These are phyloP conservation scores for Ophioninae sp. DNA, from an alignment of 2,888 invertebrate species.

Conservation along the genomic window DNA sequence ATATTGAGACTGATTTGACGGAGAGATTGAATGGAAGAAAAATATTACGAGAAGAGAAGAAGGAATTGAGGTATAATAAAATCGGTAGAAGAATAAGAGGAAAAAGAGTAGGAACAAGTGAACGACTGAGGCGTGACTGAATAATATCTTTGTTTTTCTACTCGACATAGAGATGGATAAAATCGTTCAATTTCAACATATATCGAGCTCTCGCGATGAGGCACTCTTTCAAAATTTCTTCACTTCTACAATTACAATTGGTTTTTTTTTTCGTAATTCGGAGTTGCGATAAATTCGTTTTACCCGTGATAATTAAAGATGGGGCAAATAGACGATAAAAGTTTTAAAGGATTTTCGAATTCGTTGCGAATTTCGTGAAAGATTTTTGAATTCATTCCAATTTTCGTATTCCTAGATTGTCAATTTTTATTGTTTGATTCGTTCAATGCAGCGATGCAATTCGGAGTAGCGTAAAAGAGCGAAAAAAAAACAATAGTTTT, in stretches of 20 bases:
- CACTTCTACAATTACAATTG: background rate
- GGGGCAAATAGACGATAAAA: background rate
- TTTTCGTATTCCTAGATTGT: background rate
- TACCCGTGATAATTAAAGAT: background rate
- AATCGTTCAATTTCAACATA: slow-evolving; percentile 37
- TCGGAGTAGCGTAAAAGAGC: background rate
- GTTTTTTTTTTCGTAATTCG: background rate
- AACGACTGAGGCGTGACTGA: slow-evolving; percentile 10
- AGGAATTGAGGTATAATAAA: slow-evolving; percentile 1
- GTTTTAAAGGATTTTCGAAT: background rate
- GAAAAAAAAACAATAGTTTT: background rate
- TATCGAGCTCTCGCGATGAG: slow-evolving; percentile 1
- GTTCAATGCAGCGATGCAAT: background rate
- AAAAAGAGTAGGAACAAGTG: slow-evolving; percentile 14
- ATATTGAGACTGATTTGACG: slow-evolving; percentile 9
- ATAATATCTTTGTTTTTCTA: slow-evolving; percentile 13
- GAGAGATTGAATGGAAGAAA: slow-evolving; percentile 4
- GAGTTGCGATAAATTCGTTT: background rate
- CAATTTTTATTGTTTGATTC: background rate
- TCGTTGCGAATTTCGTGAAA: background rate
- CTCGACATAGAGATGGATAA: slow-evolving; percentile 14
- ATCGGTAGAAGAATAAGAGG: slow-evolving; percentile 1
- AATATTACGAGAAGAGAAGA: background rate
- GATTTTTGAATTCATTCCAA: background rate
- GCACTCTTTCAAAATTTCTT: background rate